Evolutionary conservation across 2,797 vertebrate genomes (phyloP), one percentile per base, ranked within the genome.

Genomic region (Sebastes trivittatus): DNA sequence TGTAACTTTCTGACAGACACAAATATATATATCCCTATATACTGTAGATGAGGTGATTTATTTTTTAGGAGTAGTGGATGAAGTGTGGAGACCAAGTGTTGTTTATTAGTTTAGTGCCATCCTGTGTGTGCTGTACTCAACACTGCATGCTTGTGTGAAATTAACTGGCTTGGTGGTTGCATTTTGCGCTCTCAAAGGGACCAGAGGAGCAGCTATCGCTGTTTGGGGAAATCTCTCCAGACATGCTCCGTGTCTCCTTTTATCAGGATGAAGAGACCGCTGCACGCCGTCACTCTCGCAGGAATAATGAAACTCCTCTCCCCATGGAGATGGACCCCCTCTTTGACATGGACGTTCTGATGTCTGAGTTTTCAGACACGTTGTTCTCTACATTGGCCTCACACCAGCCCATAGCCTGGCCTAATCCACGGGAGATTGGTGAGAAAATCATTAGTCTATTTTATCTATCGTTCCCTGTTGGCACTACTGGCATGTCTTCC

Each of bases 251-350:
- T 95, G 86, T 96, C 86, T 95, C 95, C 92, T 91, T 95, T 93
- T 95, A 81, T 54, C 95, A 99, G 98, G 98, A 99, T n/a, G 98
- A 99, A 88, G 98, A 99, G 79, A 61, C 93, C 77, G 91, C 93
- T 7, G 78, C 75, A 20, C 93, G 95, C 2, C 94, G 93, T 3
- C 85, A 92, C 4, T 92, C 94, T 90, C 96, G 97, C 16, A 97
- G 94, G 61, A 94, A 94, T 84, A 88, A 90, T 52, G 97, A 98
- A 56, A 95, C 95, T 0, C 97, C 98, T 0, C 95, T 97, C 8
- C 98, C 98, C 1, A 99, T 99, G 98, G 98, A 99, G 91, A 97
- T 99, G 94, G 98, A 97, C 85, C 94, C 96, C 1, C 95, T 99
- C 70, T 94, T 99, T 87, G 98, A 98, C 94, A 98, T 98, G 83